Conservation (phyloP, 2,113 vertebrate genomes). For the Brevimyrus niger region DNA sequence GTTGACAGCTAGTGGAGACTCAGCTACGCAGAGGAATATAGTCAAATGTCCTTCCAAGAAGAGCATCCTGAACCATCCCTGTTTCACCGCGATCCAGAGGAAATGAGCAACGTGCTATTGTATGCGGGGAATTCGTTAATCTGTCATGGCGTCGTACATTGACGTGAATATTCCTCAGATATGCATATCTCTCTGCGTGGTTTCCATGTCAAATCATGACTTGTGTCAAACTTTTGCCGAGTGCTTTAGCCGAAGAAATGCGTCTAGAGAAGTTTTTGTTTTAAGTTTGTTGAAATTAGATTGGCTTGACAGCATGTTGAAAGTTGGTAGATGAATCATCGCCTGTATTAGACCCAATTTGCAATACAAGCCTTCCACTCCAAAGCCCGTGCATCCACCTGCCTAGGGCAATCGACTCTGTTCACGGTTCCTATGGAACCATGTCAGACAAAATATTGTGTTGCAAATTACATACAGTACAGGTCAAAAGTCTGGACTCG, state of each 20-base stretch:
- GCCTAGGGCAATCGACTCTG: neutral
- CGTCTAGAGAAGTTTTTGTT: neutral
- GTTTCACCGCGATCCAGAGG: neutral
- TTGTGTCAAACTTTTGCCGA: constrained; percentile 10
- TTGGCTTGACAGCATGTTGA: constrained; percentile 7
- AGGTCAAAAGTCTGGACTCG: neutral
- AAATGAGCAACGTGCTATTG: neutral
- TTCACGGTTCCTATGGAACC: neutral
- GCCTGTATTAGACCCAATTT: neutral
- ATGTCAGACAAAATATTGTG: neutral
- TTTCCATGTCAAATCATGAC: neutral
- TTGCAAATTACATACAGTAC: neutral
- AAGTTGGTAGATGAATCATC: constrained; percentile 12
- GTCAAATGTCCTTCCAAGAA: neutral
- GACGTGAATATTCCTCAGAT: constrained; percentile 10
- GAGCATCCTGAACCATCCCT: neutral
- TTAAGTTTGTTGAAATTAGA: constrained; percentile 3
- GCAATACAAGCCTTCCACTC: neutral
- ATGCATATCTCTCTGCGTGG: neutral
- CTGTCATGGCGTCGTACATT: neutral
- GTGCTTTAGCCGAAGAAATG: neutral
- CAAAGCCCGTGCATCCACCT: neutral
- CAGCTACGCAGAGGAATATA: neutral
- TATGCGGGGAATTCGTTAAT: neutral
- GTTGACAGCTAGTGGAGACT: neutral